Conservation (phyloP, 2,113 vertebrate species). For the Myodes glareolus region DNA sequence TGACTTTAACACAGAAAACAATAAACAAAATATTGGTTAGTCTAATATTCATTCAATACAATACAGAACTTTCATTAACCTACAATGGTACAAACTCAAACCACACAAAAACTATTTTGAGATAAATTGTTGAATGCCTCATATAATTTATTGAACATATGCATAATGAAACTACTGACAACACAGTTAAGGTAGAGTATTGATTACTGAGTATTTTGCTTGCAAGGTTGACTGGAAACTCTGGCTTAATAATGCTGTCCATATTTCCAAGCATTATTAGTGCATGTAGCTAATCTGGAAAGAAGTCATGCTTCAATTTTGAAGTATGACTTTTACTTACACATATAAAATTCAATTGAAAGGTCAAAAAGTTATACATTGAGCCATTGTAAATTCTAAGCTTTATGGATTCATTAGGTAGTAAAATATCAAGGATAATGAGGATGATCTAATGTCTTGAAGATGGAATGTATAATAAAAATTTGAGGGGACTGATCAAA, state of each 20-base stretch:
- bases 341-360: background rate
- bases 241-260: background rate
- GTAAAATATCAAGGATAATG: slow-evolving; percentile 29
- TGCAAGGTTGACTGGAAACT: background rate
- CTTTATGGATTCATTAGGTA: background rate
- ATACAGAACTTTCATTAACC: background rate
- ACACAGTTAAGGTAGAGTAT: background rate
- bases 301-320: background rate
- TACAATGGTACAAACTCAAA: background rate
- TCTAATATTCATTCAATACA: background rate
- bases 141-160: background rate
- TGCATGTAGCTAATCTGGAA: background rate
- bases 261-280: background rate
- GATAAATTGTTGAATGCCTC: background rate
- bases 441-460: background rate
- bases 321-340: background rate
- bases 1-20: background rate
- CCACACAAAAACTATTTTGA: background rate
- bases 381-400: background rate
- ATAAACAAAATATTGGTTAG: background rate
- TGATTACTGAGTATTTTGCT: background rate
- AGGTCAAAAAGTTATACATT: background rate
- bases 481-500: background rate
- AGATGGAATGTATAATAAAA: slow-evolving; percentile 54
- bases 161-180: background rate